Conservation (phyloP, 1,140 invertebrate species). For the Elysia chlorotica region DNA sequence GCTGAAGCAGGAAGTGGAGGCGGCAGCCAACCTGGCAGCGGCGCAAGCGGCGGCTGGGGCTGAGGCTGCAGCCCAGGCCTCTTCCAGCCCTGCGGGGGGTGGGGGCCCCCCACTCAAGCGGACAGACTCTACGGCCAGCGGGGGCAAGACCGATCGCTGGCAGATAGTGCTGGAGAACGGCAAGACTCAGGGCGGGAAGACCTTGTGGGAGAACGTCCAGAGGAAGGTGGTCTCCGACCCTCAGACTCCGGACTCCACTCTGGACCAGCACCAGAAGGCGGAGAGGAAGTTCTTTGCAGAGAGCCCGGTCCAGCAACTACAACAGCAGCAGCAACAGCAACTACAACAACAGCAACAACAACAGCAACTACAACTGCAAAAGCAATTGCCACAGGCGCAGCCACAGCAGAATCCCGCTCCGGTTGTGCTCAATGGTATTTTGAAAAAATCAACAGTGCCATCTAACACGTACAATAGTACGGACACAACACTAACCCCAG, state of each 20-base stretch:
- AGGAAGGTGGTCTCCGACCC: slow-evolving; percentile 18
- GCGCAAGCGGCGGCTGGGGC: too few relatives aligned
- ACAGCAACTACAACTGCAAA: too few relatives aligned
- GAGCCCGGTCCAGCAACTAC: neutral
- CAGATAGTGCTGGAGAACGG: slow-evolving; percentile 15
- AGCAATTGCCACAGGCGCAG: neutral
- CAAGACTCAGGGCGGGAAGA: neutral
- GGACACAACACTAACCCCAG: too few relatives aligned
- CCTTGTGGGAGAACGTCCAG: slow-evolving; percentile 22
- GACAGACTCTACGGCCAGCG: slow-evolving; percentile 6
- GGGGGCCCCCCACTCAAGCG: too few relatives aligned
- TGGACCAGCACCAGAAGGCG: neutral
- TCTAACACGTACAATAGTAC: too few relatives aligned
- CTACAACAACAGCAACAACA: neutral
- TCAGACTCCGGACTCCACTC: slow-evolving; percentile 10
- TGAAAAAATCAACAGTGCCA: slow-evolving; percentile 15
- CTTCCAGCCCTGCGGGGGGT: too few relatives aligned
- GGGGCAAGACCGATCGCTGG: neutral
- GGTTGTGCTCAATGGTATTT: neutral
- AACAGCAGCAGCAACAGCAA: neutral
- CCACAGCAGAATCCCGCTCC: neutral
- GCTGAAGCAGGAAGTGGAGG: neutral
- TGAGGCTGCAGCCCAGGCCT: too few relatives aligned
- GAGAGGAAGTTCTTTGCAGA: too few relatives aligned
- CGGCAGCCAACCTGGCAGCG: neutral